Conservation (phyloP, 92 coral and sea anemone species). For the Desmophyllum pertusum region DNA sequence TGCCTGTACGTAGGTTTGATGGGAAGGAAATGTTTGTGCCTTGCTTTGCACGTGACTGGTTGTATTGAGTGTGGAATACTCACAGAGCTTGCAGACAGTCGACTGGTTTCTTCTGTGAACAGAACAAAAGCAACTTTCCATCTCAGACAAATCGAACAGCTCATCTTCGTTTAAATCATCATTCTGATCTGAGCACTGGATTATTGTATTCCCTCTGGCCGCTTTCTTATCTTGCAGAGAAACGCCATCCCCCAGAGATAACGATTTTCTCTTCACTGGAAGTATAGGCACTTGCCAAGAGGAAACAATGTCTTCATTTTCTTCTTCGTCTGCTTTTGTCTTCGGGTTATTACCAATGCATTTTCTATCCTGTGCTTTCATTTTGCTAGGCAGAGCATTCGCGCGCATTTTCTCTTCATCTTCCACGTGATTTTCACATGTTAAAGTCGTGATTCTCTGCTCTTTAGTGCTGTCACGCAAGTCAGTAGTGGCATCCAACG, state of each 20-base stretch:
- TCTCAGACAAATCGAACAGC: neutral
- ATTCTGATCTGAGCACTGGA: neutral
- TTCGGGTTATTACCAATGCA: no score
- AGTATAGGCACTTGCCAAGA: neutral
- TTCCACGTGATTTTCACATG: neutral
- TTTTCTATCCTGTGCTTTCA: neutral
- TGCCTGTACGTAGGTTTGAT: neutral
- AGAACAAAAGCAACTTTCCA: slow-evolving; percentile 68
- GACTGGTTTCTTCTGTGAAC: slow-evolving; percentile 72
- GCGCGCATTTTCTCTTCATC: neutral
- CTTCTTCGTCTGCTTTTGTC: neutral
- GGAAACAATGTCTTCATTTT: neutral
- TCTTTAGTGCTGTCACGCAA: neutral
- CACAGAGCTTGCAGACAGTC: slow-evolving; percentile 56
- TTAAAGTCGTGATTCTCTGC: neutral
- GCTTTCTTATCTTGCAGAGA: neutral
- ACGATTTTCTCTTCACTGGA: slow-evolving; percentile 3
- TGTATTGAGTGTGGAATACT: neutral
- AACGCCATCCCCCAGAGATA: neutral
- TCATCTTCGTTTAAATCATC: neutral
- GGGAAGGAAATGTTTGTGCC: neutral
- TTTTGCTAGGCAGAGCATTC: neutral
- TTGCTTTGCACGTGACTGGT: neutral
- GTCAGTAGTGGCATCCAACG: no score
- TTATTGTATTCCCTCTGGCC: neutral